phyloP scores from a whole-genome alignment of 1,140 invertebrate genomes.

The Sycophila sp. region DNA sequence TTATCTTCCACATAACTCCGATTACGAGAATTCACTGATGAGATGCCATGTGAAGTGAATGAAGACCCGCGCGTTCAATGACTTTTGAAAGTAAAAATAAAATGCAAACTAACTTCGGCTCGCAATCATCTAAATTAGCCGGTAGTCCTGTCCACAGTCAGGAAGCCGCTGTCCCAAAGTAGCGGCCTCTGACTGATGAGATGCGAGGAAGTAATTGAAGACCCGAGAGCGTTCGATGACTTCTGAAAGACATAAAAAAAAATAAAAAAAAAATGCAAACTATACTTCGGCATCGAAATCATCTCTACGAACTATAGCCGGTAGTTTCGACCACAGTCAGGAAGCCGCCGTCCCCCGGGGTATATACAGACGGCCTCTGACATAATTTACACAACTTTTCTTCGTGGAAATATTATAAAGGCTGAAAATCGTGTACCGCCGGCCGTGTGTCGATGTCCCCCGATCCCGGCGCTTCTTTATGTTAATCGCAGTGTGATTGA shows the following conservation, averaged over 20 bases:
- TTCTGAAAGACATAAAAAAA: too few species aligned
- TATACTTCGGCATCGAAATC: too few species aligned
- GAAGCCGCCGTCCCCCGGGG: neutral
- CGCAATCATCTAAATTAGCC: constrained; percentile 3
- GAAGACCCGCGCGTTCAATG: neutral
- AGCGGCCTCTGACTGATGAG: neutral
- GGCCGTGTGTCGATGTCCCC: too few species aligned
- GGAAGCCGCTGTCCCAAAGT: neutral
- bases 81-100: neutral
- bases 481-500: neutral
- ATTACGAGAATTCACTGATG: too few species aligned
- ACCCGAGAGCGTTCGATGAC: too few species aligned
- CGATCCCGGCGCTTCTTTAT: neutral
- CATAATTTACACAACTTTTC: neutral
- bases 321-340: too few species aligned
- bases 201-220: too few species aligned
- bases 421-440: too few species aligned
- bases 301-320: too few species aligned
- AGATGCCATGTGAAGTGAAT: neutral
- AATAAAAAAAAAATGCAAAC: too few species aligned
- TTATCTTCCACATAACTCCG: too few species aligned
- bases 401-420: too few species aligned
- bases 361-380: neutral
- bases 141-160: neutral
- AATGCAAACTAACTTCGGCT: neutral